Conservation (phyloP, 2,113 vertebrate species). For the Myotis yumanensis region DNA sequence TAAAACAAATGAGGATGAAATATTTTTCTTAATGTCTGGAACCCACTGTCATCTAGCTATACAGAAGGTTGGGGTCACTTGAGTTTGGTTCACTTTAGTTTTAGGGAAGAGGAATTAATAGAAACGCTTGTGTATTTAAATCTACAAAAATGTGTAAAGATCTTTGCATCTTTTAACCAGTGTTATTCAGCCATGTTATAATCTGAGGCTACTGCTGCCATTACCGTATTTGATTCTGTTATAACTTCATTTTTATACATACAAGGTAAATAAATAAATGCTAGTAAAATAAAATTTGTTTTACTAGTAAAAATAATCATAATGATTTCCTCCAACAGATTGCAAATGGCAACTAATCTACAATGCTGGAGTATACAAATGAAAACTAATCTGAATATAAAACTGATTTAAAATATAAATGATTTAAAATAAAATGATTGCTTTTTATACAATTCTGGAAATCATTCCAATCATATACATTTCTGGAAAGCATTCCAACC, state of each 20-base stretch:
- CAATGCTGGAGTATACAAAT: not conserved
- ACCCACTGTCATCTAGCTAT: not conserved
- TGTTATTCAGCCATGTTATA: not conserved
- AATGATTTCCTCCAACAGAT: conserved; percentile 25
- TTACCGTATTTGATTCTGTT: conserved; percentile 21
- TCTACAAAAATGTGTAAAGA: not conserved
- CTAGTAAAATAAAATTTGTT: conserved; percentile 42
- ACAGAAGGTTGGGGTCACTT: not conserved
- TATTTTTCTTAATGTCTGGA: conserved; percentile 12
- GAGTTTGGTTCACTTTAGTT: conserved; percentile 26
- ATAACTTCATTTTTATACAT: conserved; percentile 11
- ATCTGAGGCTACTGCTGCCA: not conserved
- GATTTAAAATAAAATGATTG: conserved; percentile 37
- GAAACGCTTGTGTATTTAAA: not conserved
- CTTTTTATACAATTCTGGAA: conserved; percentile 14
- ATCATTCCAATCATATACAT: not conserved
- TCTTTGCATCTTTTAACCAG: not conserved
- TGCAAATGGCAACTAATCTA: conserved; percentile 29
- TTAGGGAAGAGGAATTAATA: not conserved
- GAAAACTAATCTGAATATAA: conserved; percentile 44
- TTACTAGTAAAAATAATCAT: conserved; percentile 25
- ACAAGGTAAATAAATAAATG: conserved; percentile 48
- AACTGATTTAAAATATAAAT: not conserved
- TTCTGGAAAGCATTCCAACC: not conserved
- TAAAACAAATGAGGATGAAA: conserved; percentile 33